Evolutionary conservation across 64 coral and sea anemone genomes (phyloP), one percentile per base, ranked within the genome.

Genomic region (Montipora capricornis): DNA sequence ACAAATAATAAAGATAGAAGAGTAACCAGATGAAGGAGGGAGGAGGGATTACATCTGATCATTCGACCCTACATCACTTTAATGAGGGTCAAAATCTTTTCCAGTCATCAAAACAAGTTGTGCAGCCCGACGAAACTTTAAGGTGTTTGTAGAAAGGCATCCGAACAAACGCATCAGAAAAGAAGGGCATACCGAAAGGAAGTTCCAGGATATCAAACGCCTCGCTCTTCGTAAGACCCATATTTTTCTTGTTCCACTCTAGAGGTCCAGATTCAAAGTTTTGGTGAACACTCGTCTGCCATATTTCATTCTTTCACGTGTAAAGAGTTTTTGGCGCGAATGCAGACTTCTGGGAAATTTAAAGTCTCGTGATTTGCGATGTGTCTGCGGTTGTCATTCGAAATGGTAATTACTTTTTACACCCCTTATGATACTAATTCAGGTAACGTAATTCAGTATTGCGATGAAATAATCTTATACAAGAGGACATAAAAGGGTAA

Each of bases 311-410:
- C 37, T 69, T 97, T 97, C 95, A 97, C 92, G 89, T 96, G 95
- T 94, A 94, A 83, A 64, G 77, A 29, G 29, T 29, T 77, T 93
- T 94, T 97, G 89, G 89, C 92, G 92, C 84, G 77, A 94, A 85
- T 73, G 83, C 50, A 74, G 95, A n/a, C 86, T 94, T 90, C 82
- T 97, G 95, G 95, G 95, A 89, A 97, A 90, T 91, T 91, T 97
- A 84, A 94, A 92, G 89, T 90, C 93, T 94, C 87, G 78, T 94
- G 87, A 94, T 59, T 86, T n/a, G 20, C 5, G 3, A 17, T 20
- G 19, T 71, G 26, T 47, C 2, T 84, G 44, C 2, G 8, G 58
- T 76, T 4, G 6, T 73, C 7, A 29, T 2, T 26, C 80, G 61
- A 20, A 52, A 52, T 37, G 80, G 57, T 61, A 2, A 37, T 37